phyloP scores from a whole-genome alignment of 2,888 invertebrate genomes.

The Enchytraeus crypticus region DNA sequence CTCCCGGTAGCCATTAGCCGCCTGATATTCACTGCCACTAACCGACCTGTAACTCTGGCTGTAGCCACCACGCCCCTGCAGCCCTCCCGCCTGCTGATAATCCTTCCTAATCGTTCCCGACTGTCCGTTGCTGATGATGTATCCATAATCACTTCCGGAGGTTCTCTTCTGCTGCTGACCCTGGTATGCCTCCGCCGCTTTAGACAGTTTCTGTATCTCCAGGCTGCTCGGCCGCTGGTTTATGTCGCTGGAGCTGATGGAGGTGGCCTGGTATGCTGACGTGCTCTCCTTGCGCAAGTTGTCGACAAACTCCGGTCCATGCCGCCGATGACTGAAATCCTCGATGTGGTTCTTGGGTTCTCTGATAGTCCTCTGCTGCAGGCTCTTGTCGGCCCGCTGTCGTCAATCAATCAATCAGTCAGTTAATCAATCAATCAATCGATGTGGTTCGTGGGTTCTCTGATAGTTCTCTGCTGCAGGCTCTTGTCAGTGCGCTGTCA shows the following conservation, averaged over 20 bases:
- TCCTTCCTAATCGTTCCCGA: not conserved
- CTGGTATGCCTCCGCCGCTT: not conserved
- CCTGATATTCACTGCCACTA: not conserved
- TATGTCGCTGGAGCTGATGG: not conserved
- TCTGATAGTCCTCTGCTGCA: constrained; percentile 6
- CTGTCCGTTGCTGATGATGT: not conserved
- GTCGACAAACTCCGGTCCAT: constrained; percentile 19
- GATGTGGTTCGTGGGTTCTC: too few species aligned
- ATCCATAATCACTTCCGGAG: not conserved
- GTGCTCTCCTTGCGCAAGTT: not conserved
- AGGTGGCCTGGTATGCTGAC: not conserved
- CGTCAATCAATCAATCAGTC: too few species aligned
- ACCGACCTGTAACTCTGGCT: not conserved
- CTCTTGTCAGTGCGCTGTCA: too few species aligned
- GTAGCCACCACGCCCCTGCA: not conserved
- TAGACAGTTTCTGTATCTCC: not conserved
- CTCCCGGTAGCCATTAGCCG: not conserved
- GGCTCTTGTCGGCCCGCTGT: too few species aligned
- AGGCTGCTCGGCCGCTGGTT: not conserved
- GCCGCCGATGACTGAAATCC: constrained; percentile 12
- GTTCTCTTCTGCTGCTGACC: not conserved
- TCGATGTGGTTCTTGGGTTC: constrained; percentile 13
- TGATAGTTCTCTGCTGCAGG: too few species aligned
- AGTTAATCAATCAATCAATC: too few species aligned
- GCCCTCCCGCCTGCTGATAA: not conserved